Evolutionary conservation across 1,140 invertebrate genomes (phyloP).

Genomic region (Drosophila orena): DNA sequence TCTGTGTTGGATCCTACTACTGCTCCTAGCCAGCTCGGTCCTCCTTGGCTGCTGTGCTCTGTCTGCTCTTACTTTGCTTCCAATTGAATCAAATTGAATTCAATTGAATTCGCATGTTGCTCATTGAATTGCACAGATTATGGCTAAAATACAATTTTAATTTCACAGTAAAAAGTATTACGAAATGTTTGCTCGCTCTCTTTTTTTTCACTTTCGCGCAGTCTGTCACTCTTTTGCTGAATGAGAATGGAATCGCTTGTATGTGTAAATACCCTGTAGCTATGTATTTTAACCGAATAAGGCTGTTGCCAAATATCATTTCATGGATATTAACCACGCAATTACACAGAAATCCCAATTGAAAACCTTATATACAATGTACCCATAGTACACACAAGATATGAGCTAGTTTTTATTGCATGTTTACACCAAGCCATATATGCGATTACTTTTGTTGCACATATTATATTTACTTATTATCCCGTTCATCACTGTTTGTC

Average conservation of each 20-base stretch:
- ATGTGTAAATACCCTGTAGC: constrained; percentile 3
- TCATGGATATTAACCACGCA: neutral
- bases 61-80: constrained; percentile 40
- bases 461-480: too few relatives aligned
- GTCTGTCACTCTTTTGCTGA: neutral
- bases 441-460: too few relatives aligned
- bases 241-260: too few relatives aligned
- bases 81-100: constrained; percentile 78
- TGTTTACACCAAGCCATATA: too few relatives aligned
- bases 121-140: constrained; percentile 78
- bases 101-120: constrained; percentile 75
- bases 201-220: neutral
- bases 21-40: neutral
- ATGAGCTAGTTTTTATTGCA: too few relatives aligned
- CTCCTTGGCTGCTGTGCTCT: neutral
- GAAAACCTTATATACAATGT: too few relatives aligned
- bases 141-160: constrained; percentile 78
- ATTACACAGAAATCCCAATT: too few relatives aligned
- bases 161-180: constrained; percentile 55
- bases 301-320: neutral
- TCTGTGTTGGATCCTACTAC: neutral
- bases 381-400: too few relatives aligned
- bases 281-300: neutral
- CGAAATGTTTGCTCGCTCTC: neutral
- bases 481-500: too few relatives aligned